phyloP scores from a whole-genome alignment of 1,140 invertebrate genomes.

The Drosophila melanica region DNA sequence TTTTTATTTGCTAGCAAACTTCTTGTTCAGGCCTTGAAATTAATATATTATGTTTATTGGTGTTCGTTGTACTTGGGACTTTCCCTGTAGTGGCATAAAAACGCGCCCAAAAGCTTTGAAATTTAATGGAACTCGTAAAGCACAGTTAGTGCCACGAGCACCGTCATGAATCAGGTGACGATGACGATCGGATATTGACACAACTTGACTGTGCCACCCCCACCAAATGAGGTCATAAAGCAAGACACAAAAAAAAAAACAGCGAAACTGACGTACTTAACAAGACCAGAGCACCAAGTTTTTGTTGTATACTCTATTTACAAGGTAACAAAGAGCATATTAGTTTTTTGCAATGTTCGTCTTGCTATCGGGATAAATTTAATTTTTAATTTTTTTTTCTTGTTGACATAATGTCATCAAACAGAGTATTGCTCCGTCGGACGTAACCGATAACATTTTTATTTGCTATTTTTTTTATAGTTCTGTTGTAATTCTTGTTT shows the following conservation, averaged over 20 bases:
- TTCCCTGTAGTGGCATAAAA: constrained; percentile 35
- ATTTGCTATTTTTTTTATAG: too few relatives aligned
- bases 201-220: constrained; percentile 56
- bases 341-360: too few relatives aligned
- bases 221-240: constrained; percentile 73
- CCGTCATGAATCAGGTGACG: constrained; percentile 69
- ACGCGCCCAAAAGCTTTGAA: constrained; percentile 26
- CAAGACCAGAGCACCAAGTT: constrained; percentile 25
- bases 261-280: constrained; percentile 45
- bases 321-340: not conserved
- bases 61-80: constrained; percentile 31
- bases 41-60: not conserved
- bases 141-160: constrained; percentile 6
- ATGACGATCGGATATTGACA: constrained; percentile 71
- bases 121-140: constrained; percentile 47
- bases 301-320: constrained; percentile 36
- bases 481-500: constrained; percentile 20
- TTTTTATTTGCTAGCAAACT: constrained; percentile 14
- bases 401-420: too few relatives aligned
- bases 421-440: too few relatives aligned
- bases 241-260: not conserved
- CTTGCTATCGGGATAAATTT: too few relatives aligned
- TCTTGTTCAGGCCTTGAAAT: constrained; percentile 32
- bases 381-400: too few relatives aligned
- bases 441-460: too few relatives aligned